phyloP scores from a whole-genome alignment of 2,888 invertebrate species.

The Mongoloraphidia duomilia region DNA sequence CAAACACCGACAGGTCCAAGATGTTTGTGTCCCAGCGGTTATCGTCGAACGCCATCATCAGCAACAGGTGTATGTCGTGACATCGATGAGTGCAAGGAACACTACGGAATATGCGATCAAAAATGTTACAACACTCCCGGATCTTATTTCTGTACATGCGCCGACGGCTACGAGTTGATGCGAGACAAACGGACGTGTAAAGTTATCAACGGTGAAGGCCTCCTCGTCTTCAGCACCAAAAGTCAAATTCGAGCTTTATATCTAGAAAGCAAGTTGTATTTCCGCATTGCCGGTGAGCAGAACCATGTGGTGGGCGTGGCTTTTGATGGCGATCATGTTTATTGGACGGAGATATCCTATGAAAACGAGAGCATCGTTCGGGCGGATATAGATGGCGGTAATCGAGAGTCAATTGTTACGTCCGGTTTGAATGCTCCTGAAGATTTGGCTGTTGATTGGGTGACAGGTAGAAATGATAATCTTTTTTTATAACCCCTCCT shows the following conservation, averaged over 20 bases:
- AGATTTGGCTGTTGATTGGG: conserved; percentile 62
- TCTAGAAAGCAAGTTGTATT: conserved; percentile 37
- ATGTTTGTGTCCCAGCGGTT: conserved; percentile 42
- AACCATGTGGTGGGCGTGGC: conserved; percentile 52
- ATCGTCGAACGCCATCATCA: conserved; percentile 25
- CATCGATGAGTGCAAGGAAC: conserved; percentile 44
- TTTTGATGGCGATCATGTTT: conserved; percentile 52
- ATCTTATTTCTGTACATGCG: conserved; percentile 48
- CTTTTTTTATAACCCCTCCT: too few relatives aligned
- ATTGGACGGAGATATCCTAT: conserved; percentile 61
- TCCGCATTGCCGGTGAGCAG: conserved; percentile 34
- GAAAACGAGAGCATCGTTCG: conserved; percentile 59
- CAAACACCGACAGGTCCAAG: conserved; percentile 34
- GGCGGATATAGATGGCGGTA: conserved; percentile 43
- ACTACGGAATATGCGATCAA: conserved; percentile 53
- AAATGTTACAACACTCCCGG: conserved; percentile 44
- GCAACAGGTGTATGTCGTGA: conserved; percentile 32
- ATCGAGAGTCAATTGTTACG: conserved; percentile 43
- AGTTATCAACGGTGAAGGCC: conserved; percentile 42
- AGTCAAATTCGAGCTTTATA: conserved; percentile 49
- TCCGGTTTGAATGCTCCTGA: conserved; percentile 58
- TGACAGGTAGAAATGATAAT: conserved; percentile 30
- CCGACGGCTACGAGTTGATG: conserved; percentile 36
- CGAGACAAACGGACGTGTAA: conserved; percentile 39
- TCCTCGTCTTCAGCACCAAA: conserved; percentile 52